Conservation (phyloP, 2,113 vertebrate species). For the Gymnarchus niloticus region DNA sequence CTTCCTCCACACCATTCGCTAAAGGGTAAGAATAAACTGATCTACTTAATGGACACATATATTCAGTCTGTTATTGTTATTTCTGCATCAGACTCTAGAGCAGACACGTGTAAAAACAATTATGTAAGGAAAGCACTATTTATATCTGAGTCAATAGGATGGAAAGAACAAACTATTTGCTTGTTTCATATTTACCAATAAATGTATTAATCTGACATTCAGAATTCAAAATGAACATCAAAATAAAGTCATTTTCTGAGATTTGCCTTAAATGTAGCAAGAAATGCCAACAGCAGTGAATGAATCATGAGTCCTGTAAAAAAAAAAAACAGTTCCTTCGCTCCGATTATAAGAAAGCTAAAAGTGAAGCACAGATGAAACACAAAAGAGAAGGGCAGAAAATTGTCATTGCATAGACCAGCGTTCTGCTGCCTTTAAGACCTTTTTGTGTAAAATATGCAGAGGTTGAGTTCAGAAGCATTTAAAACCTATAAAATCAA, state of each 20-base stretch:
- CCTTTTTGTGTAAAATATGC: background rate
- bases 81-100: background rate
- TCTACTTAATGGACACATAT: constrained; percentile 5
- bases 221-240: background rate
- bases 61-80: constrained; percentile 12
- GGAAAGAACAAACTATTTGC: background rate
- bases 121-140: background rate
- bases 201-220: too few species aligned
- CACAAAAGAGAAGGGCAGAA: background rate
- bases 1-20: background rate
- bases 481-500: background rate
- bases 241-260: background rate
- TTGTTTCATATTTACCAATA: background rate
- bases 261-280: background rate
- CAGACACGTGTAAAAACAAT: background rate
- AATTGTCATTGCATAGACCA: background rate
- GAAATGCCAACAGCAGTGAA: too few species aligned
- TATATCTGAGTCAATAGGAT: background rate
- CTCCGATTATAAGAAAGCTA: background rate
- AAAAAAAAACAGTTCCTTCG: background rate
- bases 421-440: background rate
- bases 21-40: background rate
- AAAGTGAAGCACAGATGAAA: background rate
- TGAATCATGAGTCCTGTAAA: background rate
- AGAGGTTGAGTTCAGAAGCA: background rate